Percentiles rank a stretch among this genome's conserved stretches.
Evolutionary conservation across 2,113 vertebrate species (phyloP).

Genomic region (Pseudonaja textilis): DNA sequence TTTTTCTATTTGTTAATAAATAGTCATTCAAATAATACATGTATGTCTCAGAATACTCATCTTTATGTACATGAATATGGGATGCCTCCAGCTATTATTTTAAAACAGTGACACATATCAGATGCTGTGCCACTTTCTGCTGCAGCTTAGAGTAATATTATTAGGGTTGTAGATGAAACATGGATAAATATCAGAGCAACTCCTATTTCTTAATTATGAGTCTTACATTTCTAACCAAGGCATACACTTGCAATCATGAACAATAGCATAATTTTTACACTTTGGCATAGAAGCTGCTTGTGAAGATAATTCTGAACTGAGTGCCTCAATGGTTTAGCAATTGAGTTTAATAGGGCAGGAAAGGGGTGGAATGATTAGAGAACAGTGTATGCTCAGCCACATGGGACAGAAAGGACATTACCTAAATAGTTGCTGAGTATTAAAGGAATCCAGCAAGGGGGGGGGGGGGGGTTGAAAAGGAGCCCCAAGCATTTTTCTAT

Average conservation of each 20-base stretch:
- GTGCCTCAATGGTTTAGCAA: not conserved
- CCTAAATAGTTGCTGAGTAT: not conserved
- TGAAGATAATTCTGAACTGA: not conserved
- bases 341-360: not conserved
- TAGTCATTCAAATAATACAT: not conserved
- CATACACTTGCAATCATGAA: not conserved
- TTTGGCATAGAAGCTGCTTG: not conserved
- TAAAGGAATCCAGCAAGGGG: not conserved
- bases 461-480: not conserved
- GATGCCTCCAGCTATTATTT: not conserved
- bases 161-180: not conserved
- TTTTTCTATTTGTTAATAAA: slow-evolving; percentile 76
- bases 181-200: not conserved
- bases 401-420: not conserved
- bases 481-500: not conserved
- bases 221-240: not conserved
- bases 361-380: not conserved
- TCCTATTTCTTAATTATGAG: not conserved
- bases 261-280: not conserved
- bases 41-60: slow-evolving; percentile 3
- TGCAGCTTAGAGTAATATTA: not conserved
- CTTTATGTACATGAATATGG: not conserved
- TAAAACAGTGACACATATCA: not conserved
- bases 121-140: not conserved
- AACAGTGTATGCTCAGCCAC: not conserved